Conservation (phyloP, 2,797 vertebrate species). For the Neopelma chrysocephalum region DNA sequence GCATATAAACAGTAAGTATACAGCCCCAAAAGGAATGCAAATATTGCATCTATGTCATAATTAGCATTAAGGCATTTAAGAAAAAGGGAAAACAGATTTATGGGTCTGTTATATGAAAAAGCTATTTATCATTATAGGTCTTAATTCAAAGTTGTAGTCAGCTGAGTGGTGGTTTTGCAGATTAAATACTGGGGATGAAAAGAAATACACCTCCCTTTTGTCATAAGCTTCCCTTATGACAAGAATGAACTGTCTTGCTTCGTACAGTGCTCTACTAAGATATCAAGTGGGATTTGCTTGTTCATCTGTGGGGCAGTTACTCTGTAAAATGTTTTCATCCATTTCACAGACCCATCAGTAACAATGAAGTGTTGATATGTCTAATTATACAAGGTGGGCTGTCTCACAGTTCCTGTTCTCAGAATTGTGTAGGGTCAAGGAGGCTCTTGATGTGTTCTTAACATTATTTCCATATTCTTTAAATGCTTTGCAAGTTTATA, state of each 20-base stretch:
- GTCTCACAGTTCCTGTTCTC: neutral
- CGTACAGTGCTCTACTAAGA: neutral
- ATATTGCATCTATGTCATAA: neutral
- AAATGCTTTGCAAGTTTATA: neutral
- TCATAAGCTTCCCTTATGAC: neutral
- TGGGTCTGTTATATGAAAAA: neutral
- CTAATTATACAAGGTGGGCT: neutral
- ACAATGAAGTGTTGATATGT: neutral
- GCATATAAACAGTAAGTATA: neutral
- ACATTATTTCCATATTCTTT: neutral
- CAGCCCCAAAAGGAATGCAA: neutral
- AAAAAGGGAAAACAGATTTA: neutral
- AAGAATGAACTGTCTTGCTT: neutral
- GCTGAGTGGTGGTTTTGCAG: neutral
- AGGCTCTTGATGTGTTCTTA: neutral
- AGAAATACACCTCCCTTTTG: neutral
- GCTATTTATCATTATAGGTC: neutral
- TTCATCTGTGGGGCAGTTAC: neutral
- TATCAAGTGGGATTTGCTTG: neutral
- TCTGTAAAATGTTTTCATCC: neutral
- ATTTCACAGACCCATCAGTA: neutral
- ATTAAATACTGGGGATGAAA: neutral
- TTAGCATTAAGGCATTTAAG: neutral
- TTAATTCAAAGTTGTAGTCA: neutral
- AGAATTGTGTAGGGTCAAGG: neutral